Percentiles rank a stretch among this genome's conserved stretches.
phyloP scores from a whole-genome alignment of 2,797 vertebrate genomes.

The Zalophus californianus region DNA sequence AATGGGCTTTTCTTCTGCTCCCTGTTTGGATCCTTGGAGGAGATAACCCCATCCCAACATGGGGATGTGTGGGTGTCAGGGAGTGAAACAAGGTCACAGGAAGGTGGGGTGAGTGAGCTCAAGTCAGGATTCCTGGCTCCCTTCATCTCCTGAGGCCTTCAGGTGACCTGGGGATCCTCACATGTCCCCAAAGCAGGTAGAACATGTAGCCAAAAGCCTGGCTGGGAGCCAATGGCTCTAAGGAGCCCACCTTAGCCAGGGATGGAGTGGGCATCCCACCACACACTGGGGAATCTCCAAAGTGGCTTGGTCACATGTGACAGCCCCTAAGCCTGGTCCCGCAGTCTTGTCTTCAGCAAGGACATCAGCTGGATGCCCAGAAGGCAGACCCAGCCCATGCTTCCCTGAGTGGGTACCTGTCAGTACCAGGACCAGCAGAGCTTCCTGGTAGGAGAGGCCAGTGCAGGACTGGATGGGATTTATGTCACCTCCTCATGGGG shows the following conservation, averaged over 20 bases:
- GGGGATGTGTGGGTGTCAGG: not conserved
- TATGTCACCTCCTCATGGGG: accelerated
- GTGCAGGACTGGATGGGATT: not conserved
- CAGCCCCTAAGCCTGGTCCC: not conserved
- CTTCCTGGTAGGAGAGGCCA: not conserved
- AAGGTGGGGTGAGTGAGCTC: accelerated
- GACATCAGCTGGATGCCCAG: not conserved
- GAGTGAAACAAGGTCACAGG: not conserved
- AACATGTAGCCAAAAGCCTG: not conserved
- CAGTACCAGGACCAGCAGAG: not conserved
- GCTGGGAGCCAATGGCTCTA: not conserved
- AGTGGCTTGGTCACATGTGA: not conserved
- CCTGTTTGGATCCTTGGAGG: not conserved
- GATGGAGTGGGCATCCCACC: not conserved
- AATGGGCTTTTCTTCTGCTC: not conserved
- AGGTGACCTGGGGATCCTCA: not conserved
- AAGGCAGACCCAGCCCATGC: not conserved
- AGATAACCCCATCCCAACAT: not conserved
- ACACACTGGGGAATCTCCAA: not conserved
- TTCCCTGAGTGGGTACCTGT: not conserved
- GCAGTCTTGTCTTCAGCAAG: not conserved
- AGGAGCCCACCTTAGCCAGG: not conserved
- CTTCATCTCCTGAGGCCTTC: not conserved
- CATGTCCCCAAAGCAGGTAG: accelerated
- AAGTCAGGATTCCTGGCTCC: not conserved